These are phyloP conservation scores for Halocynthia aurantium DNA, from an alignment of 23 tunicate species.

Conservation along the genomic window DNA sequence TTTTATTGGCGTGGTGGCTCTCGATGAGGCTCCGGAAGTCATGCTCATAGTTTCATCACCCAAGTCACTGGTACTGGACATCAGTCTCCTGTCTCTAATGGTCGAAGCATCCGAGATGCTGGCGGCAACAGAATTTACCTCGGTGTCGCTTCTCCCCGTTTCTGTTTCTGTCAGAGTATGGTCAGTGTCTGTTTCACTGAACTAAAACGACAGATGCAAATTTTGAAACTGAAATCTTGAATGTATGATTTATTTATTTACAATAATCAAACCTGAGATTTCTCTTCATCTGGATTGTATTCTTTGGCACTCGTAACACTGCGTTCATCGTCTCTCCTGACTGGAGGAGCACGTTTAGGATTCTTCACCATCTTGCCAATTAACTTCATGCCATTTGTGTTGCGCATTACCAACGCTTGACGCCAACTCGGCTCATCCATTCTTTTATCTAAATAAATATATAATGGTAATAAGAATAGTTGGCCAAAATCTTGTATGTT, in stretches of 20 bases:
- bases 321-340: background rate
- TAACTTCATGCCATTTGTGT: background rate
- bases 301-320: background rate
- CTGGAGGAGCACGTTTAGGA: background rate
- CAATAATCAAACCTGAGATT: slow-evolving; percentile 8
- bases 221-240: no score
- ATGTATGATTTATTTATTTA: background rate
- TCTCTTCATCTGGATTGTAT: background rate
- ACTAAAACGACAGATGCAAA: background rate
- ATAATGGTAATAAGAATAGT: background rate
- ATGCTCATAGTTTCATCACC: slow-evolving; percentile 27
- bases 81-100: slow-evolving; percentile 1
- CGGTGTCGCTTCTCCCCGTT: slow-evolving; percentile 3
- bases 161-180: background rate
- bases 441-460: background rate
- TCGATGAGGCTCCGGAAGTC: slow-evolving; percentile 21
- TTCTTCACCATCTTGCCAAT: background rate
- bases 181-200: slow-evolving; percentile 13
- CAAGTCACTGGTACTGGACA: slow-evolving; percentile 27
- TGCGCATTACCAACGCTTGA: slow-evolving; percentile 5
- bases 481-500: no score
- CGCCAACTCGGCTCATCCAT: slow-evolving; percentile 13
- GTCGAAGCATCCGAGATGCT: slow-evolving; percentile 1
- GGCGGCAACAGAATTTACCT: background rate
- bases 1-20: slow-evolving; percentile 29